Evolutionary conservation across 1,140 invertebrate species (phyloP).

Genomic region (Ylistrum balloti): DNA sequence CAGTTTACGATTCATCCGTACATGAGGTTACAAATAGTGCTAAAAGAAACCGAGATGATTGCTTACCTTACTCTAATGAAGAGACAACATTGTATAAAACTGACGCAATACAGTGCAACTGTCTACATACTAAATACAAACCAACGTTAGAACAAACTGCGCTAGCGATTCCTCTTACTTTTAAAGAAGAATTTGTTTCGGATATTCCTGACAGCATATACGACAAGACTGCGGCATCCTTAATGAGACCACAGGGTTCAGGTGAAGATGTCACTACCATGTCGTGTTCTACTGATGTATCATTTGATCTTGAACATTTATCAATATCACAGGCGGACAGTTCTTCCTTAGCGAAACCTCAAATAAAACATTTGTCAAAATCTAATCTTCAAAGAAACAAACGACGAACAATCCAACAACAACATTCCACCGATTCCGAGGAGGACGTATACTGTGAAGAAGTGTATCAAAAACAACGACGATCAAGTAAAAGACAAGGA

Average conservation of each 20-base stretch:
- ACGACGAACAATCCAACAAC: not conserved
- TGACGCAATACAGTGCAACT: not conserved
- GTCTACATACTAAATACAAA: too few species aligned
- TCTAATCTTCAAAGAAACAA: not conserved
- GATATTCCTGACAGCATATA: not conserved
- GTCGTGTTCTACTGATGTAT: not conserved
- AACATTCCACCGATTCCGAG: not conserved
- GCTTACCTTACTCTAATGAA: not conserved
- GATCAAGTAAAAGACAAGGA: not conserved
- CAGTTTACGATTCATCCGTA: too few species aligned
- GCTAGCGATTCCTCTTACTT: too few species aligned
- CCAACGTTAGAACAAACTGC: too few species aligned
- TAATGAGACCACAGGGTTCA: too few species aligned
- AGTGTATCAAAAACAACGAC: not conserved
- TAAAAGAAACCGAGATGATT: not conserved
- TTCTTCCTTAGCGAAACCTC: not conserved
- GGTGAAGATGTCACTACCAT: too few species aligned
- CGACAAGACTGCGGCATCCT: not conserved
- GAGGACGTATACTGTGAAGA: not conserved
- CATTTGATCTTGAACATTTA: not conserved
- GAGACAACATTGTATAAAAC: not conserved
- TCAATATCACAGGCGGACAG: not conserved
- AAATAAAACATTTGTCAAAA: not conserved
- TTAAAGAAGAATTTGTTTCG: not conserved
- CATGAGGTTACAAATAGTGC: too few species aligned